Conservation (phyloP, 2,113 vertebrate genomes). For the Heliornis fulica region DNA sequence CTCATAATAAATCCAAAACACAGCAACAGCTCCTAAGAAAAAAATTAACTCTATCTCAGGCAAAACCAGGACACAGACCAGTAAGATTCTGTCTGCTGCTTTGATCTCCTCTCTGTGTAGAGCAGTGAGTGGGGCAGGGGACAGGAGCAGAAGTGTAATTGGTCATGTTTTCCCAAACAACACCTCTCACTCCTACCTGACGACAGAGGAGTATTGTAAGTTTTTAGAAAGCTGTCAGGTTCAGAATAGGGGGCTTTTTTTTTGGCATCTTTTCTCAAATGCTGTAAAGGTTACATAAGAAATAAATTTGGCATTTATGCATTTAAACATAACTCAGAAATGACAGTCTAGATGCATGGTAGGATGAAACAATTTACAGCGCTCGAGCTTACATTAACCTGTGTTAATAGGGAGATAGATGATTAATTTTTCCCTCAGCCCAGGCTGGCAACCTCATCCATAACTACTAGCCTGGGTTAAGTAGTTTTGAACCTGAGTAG, state of each 20-base stretch:
- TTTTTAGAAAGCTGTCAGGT: background rate
- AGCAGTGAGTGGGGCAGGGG: background rate
- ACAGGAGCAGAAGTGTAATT: background rate
- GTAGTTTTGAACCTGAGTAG: background rate
- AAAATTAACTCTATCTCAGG: no score
- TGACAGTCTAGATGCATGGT: background rate
- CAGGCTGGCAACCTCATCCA: background rate
- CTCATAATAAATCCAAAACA: no score
- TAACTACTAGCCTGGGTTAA: background rate
- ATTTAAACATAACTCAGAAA: constrained; percentile 11
- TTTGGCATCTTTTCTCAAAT: background rate
- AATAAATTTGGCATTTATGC: background rate
- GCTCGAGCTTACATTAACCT: background rate
- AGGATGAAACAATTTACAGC: constrained; percentile 9
- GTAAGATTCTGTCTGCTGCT: background rate
- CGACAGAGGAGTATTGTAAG: background rate
- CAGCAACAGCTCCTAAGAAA: no score
- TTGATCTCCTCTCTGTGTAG: background rate
- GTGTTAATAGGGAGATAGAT: background rate
- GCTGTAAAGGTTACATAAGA: background rate
- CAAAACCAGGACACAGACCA: background rate
- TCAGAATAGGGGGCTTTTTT: background rate
- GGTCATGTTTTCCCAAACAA: background rate
- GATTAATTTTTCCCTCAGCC: background rate
- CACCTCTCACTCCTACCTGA: background rate